Evolutionary conservation across 2,888 invertebrate genomes (phyloP).

Genomic region (Apamea sordens): DNA sequence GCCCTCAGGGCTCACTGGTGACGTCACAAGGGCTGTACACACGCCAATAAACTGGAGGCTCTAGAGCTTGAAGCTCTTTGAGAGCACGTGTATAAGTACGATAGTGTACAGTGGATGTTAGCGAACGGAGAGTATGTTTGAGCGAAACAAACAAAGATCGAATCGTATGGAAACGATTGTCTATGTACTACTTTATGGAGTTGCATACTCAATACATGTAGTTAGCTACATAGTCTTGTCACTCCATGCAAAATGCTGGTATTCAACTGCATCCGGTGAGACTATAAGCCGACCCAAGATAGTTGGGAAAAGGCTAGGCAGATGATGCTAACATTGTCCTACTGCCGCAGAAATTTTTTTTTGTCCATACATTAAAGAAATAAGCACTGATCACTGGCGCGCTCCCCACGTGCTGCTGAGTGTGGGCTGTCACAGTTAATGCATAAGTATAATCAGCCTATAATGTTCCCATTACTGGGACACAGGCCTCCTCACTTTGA

Average conservation of each 20-base stretch:
- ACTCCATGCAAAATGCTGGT: neutral
- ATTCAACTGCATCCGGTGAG: neutral
- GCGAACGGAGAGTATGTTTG: too few species aligned
- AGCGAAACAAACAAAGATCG: too few species aligned
- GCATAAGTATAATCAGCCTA: too few species aligned
- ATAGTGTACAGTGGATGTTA: neutral
- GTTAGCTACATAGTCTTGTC: neutral
- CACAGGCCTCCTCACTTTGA: too few species aligned
- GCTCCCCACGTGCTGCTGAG: too few species aligned
- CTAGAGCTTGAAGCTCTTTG: neutral
- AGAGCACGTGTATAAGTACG: neutral
- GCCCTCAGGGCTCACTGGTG: neutral
- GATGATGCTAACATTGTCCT: neutral
- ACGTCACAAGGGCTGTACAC: conserved; percentile 14
- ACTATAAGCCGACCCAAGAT: neutral
- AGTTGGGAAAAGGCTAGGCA: neutral
- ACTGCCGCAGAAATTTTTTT: neutral
- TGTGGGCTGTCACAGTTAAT: too few species aligned
- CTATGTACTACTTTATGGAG: neutral
- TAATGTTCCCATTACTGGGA: too few species aligned
- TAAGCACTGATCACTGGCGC: neutral
- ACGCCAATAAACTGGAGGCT: neutral
- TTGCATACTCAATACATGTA: neutral
- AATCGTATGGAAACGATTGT: too few species aligned
- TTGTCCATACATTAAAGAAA: neutral